Conservation (phyloP, 2,797 vertebrate species). For the Spatula clypeata region DNA sequence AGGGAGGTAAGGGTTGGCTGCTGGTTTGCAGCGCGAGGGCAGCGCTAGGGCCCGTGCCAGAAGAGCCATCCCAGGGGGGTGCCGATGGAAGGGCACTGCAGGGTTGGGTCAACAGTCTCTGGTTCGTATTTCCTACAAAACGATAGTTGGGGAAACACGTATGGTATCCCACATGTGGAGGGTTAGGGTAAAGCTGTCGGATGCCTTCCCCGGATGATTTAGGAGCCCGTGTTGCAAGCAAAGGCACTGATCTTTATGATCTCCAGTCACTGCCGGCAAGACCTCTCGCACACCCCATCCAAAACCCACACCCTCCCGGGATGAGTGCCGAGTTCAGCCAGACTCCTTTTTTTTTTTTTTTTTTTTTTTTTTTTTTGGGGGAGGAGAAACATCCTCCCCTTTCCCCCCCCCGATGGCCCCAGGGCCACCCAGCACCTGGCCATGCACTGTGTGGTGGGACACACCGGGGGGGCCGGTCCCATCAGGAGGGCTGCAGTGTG, state of each 20-base stretch:
- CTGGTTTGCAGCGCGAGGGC: accelerated
- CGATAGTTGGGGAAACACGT: background rate
- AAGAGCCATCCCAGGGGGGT: accelerated
- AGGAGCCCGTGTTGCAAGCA: accelerated
- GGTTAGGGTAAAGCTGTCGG: background rate
- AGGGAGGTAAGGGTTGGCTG: background rate
- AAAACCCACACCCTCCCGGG: background rate
- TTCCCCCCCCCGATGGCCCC: background rate
- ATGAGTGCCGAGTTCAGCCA: accelerated
- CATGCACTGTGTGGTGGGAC: background rate
- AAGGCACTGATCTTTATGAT: background rate
- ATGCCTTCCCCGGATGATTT: background rate
- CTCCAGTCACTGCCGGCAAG: background rate
- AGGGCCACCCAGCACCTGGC: background rate
- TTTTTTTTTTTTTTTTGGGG: background rate
- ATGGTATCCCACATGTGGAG: background rate
- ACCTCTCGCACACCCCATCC: accelerated
- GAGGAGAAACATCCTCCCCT: background rate
- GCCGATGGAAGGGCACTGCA: background rate
- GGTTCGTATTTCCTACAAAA: background rate
- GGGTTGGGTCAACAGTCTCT: background rate
- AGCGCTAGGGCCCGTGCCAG: background rate
- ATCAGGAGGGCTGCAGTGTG: background rate
- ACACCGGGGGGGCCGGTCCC: accelerated
- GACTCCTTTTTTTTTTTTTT: background rate